Conservation (phyloP, 2,888 invertebrate species). For the Idaea biselata region DNA sequence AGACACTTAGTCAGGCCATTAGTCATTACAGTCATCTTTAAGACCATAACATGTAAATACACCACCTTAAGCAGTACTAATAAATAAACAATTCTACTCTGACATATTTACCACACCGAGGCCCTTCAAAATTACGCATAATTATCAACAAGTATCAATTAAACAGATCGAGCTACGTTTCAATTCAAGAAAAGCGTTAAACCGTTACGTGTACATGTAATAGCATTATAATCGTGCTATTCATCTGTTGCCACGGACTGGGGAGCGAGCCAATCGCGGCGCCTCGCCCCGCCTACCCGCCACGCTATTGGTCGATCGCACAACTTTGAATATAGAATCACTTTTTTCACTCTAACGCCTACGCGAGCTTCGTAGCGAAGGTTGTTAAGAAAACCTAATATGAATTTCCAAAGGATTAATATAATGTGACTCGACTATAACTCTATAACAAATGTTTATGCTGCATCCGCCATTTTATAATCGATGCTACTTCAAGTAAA, state of each 20-base stretch:
- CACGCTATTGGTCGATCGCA: slow-evolving; percentile 65
- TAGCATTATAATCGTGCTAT: slow-evolving; percentile 68
- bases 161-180: slow-evolving; percentile 19
- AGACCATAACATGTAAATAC: too few species aligned
- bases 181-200: slow-evolving; percentile 30
- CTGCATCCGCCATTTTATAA: not conserved
- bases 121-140: not conserved
- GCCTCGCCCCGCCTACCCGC: slow-evolving; percentile 70
- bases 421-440: not conserved
- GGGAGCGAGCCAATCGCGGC: slow-evolving; percentile 57
- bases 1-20: too few species aligned
- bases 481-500: not conserved
- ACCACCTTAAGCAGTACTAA: too few species aligned
- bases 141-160: not conserved
- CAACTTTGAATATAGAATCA: slow-evolving; percentile 78
- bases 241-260: slow-evolving; percentile 48
- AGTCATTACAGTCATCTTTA: too few species aligned
- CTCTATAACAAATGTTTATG: not conserved
- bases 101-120: not conserved
- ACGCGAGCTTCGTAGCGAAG: slow-evolving; percentile 53
- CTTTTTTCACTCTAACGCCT: slow-evolving; percentile 78
- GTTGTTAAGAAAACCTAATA: slow-evolving; percentile 5
- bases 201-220: slow-evolving; percentile 41
- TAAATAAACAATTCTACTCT: too few species aligned
- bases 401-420: slow-evolving; percentile 5